phyloP scores from a whole-genome alignment of 1,140 invertebrate species.

The Arctopsyche grandis region DNA sequence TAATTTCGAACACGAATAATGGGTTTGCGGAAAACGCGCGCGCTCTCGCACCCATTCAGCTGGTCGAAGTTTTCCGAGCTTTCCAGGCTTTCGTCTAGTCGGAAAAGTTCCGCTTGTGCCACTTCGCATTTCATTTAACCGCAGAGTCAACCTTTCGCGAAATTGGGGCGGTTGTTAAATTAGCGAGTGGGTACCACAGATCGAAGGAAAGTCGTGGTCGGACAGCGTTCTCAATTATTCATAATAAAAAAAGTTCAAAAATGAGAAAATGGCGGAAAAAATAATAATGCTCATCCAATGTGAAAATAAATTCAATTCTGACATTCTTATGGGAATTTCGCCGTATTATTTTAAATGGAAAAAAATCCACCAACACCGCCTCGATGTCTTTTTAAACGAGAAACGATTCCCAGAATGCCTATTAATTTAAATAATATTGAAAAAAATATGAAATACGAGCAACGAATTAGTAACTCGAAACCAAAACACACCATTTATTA shows the following conservation, averaged over 20 bases:
- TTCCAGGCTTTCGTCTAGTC: neutral
- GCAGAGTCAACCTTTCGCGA: constrained; percentile 5
- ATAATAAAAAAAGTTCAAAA: neutral
- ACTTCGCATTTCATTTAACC: constrained; percentile 33
- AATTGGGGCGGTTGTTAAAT: constrained; percentile 1
- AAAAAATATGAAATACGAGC: too few relatives aligned
- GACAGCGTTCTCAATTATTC: neutral
- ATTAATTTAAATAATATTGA: too few relatives aligned
- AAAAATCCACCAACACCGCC: too few relatives aligned
- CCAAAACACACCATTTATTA: too few relatives aligned
- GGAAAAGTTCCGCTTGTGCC: neutral
- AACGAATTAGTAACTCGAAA: too few relatives aligned
- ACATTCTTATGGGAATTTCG: too few relatives aligned
- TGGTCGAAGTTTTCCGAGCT: neutral
- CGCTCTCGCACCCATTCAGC: neutral
- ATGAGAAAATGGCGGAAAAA: neutral
- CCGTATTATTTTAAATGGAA: too few relatives aligned
- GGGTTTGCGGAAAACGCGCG: neutral
- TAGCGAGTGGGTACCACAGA: neutral
- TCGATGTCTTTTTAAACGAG: too few relatives aligned
- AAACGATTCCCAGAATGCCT: too few relatives aligned
- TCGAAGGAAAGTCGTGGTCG: neutral
- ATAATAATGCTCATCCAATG: neutral
- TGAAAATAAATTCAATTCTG: too few relatives aligned
- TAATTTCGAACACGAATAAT: neutral